phyloP scores from a whole-genome alignment of 2,113 vertebrate genomes.

The Myodes glareolus region DNA sequence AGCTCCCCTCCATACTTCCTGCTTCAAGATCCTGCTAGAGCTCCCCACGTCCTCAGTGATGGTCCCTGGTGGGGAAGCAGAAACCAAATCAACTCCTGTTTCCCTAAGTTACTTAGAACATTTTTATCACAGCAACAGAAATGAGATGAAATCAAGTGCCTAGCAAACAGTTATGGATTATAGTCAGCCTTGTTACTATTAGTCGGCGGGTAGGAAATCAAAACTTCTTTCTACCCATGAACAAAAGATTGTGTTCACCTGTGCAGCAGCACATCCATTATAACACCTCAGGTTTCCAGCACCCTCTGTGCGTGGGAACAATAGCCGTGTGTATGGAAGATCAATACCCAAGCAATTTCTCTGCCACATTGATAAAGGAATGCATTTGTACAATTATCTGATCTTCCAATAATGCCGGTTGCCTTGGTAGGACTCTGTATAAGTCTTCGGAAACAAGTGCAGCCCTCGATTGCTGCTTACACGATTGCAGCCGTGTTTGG shows the following conservation, averaged over 20 bases:
- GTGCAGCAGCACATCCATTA: background rate
- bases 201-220: background rate
- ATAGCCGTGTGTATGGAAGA: background rate
- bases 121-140: background rate
- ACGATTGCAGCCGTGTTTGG: background rate
- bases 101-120: background rate
- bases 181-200: background rate
- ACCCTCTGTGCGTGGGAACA: background rate
- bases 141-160: background rate
- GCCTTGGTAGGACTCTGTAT: fast-evolving
- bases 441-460: background rate
- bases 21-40: background rate
- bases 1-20: background rate
- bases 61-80: background rate
- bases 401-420: background rate
- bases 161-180: background rate
- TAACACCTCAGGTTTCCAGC: background rate
- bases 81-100: background rate
- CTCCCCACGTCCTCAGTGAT: background rate
- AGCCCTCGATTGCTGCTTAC: background rate
- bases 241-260: background rate
- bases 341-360: background rate
- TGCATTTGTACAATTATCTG: background rate
- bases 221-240: background rate
- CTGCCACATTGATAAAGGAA: background rate